Conservation (phyloP, 2,113 vertebrate genomes). For the Myotis lucifugus region DNA sequence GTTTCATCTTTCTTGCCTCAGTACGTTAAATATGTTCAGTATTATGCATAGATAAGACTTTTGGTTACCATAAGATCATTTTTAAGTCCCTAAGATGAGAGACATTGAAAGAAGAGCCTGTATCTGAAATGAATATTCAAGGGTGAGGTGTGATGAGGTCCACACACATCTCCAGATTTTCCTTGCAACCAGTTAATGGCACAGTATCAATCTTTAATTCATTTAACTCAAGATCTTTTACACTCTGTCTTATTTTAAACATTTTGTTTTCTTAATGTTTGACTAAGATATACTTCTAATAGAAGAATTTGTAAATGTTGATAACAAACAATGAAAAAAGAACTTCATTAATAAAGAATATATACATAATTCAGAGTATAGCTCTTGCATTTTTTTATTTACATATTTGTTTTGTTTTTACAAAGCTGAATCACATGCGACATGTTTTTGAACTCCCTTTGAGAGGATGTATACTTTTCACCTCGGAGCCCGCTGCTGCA, state of each 20-base stretch:
- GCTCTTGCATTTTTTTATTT: background rate
- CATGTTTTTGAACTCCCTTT: background rate
- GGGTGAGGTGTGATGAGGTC: background rate
- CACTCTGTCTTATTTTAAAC: background rate
- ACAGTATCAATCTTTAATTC: background rate
- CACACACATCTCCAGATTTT: background rate
- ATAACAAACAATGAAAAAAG: background rate
- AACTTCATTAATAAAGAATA: background rate
- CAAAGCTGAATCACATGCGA: background rate
- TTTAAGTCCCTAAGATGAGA: background rate
- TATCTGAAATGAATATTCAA: background rate
- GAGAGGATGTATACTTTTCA: background rate
- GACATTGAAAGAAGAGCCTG: background rate
- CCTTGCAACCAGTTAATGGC: background rate
- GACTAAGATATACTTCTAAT: background rate
- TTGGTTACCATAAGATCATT: background rate
- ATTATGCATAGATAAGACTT: background rate
- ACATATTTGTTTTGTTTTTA: background rate
- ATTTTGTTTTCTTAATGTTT: background rate
- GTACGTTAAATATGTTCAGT: background rate
- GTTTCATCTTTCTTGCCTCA: background rate
- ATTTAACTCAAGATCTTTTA: background rate
- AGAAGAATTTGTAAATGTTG: background rate
- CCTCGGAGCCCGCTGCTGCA: background rate
- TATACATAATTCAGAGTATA: background rate